Evolutionary conservation across 2,113 vertebrate genomes (phyloP).

Genomic region (Otocyon megalotis): DNA sequence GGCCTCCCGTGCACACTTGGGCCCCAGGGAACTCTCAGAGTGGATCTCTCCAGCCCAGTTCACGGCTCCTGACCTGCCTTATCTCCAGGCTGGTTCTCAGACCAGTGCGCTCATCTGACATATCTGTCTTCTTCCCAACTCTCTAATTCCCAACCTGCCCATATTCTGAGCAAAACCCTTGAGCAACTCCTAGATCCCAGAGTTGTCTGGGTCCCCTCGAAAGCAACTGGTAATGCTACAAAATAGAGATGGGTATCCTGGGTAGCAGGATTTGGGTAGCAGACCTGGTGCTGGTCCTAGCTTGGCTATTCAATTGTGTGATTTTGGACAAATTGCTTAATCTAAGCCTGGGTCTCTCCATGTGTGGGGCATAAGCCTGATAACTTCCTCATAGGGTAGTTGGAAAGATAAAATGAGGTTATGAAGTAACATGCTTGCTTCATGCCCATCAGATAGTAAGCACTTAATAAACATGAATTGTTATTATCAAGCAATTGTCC

Average conservation of each 20-base stretch:
- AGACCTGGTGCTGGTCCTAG: neutral
- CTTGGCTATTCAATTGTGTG: neutral
- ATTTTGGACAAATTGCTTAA: neutral
- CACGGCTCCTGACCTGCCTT: neutral
- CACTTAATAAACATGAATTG: slow-evolving; percentile 5
- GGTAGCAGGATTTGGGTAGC: too few species aligned
- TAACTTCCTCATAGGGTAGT: neutral
- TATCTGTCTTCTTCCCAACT: neutral
- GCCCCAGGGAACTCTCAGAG: neutral
- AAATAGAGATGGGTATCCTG: neutral
- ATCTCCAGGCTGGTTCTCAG: neutral
- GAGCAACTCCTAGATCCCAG: neutral
- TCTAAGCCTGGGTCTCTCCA: neutral
- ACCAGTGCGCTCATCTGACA: neutral
- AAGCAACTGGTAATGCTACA: neutral
- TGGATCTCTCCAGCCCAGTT: neutral
- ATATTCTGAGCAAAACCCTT: neutral
- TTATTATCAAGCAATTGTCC: neutral
- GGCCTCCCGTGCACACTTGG: neutral
- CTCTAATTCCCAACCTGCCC: neutral
- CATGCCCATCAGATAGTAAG: neutral
- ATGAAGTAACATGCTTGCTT: neutral
- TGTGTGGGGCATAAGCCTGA: neutral
- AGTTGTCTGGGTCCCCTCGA: neutral
- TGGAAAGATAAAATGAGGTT: slow-evolving; percentile 30